Conservation (phyloP, 2,888 invertebrate genomes). For the Busseola fusca region DNA sequence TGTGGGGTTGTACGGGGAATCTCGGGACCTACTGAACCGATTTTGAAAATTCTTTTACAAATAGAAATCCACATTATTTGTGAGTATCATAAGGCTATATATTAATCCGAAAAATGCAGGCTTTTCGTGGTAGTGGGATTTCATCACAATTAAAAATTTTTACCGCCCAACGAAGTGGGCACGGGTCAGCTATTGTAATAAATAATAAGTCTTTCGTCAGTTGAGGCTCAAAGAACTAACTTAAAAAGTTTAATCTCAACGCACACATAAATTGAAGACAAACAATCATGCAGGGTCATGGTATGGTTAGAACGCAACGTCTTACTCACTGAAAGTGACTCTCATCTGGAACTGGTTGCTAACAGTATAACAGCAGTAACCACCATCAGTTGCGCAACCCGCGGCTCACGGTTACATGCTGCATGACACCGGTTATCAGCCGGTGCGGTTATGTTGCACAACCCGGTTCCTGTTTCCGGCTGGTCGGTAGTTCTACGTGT, state of each 20-base stretch:
- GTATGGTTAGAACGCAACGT: neutral
- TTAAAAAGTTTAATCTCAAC: neutral
- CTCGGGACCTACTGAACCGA: too few species aligned
- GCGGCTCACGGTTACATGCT: slow-evolving; percentile 25
- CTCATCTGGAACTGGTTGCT: slow-evolving; percentile 44
- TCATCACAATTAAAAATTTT: too few species aligned
- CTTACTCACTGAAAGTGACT: slow-evolving; percentile 37
- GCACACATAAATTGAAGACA: neutral
- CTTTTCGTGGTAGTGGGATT: too few species aligned
- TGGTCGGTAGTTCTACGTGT: neutral
- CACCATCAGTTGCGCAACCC: slow-evolving; percentile 42
- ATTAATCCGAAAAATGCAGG: too few species aligned
- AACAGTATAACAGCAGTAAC: slow-evolving; percentile 1
- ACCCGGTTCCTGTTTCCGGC: slow-evolving; percentile 52
- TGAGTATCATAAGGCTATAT: too few species aligned
- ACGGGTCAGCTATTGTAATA: neutral
- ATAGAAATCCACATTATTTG: too few species aligned
- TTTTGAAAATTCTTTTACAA: too few species aligned
- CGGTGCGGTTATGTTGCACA: slow-evolving; percentile 35
- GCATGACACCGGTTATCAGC: slow-evolving; percentile 43
- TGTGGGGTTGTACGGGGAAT: too few species aligned
- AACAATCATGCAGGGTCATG: neutral
- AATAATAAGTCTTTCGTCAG: neutral
- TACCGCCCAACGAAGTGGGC: too few species aligned
- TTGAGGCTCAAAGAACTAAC: neutral